Conservation (phyloP, 2,797 vertebrate genomes). For the Neosilurus mollespiculum region DNA sequence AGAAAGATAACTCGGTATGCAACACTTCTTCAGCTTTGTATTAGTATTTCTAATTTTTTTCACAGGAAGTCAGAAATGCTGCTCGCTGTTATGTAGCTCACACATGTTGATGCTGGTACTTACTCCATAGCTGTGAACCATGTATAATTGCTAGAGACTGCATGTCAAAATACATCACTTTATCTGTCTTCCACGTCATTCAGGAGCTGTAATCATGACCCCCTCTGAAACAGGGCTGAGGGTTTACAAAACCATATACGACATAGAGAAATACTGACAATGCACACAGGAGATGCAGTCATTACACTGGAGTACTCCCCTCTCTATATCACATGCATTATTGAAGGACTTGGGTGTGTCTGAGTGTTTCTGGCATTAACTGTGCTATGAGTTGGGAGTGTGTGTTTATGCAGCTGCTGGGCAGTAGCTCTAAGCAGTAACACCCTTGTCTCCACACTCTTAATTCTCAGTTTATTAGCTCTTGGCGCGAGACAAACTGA, state of each 20-base stretch:
- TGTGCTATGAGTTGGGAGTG: slow-evolving; percentile 12
- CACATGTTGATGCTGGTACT: background rate
- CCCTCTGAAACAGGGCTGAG: background rate
- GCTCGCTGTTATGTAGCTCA: background rate
- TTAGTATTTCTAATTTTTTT: slow-evolving; percentile 5
- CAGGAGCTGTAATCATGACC: background rate
- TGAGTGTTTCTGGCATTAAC: background rate
- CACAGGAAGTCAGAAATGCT: background rate
- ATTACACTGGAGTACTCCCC: background rate
- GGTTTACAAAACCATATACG: slow-evolving; percentile 2
- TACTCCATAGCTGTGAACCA: background rate
- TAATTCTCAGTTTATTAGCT: slow-evolving; percentile 41
- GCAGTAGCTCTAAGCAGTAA: slow-evolving; percentile 20
- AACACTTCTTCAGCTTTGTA: slow-evolving; percentile 28
- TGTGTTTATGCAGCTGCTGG: slow-evolving; percentile 26
- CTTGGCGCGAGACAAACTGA: slow-evolving; percentile 25
- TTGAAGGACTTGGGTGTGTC: slow-evolving; percentile 1
- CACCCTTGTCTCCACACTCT: slow-evolving; percentile 23
- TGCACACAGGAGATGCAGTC: background rate
- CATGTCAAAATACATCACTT: background rate
- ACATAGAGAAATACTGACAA: background rate
- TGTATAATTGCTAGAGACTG: background rate
- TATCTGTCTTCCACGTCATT: background rate
- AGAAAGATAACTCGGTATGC: slow-evolving; percentile 45
- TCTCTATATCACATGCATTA: slow-evolving; percentile 9